Base-by-base conservation (phyloP, 2,797 vertebrate species). In the Tragelaphus oryx region DNA sequence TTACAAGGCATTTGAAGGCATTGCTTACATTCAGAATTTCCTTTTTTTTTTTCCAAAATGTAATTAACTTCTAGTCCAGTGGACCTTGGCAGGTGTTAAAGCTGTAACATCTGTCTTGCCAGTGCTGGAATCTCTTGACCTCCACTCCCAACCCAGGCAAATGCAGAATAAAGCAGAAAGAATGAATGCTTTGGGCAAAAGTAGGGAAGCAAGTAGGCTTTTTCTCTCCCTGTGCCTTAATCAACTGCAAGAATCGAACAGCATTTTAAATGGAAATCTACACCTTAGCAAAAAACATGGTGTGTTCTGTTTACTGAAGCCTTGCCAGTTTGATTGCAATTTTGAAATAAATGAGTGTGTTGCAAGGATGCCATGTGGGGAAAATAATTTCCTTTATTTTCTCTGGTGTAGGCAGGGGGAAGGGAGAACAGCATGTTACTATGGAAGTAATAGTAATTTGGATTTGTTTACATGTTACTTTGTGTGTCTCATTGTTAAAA, bases 121-220 rank as follows among this genome's bases (percentile, higher is more conserved):
- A 41, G 28, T 89, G 59, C 68, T 74, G 41, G 62, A 92, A 89
- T 92, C 68, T 93, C 54, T 88, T 76, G 46, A 93, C 13, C 24
- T 18, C 24, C 6, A 86, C 8, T 79, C 33, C 55, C 54, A 93
- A 30, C 22, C 44, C 44, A 78, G 48, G 8, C 50, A 82, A 86
- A n/a, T 95, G 54, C n/a, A 79, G 84, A 95, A 84, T 88, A 85
- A 91, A 50, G 37, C 74, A 55, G 55, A 94, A 62, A 89, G 68
- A 59, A 37, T 87, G 26, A 76, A 75, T 33, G 52, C 52, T 87
- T 94, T 78, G 62, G 44, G 5, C 50, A 86, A 33, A 88, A 82
- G 75, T 74, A 60, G 37, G 22, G 62, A 44, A 81, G 8, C 48
- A 76, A 85, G 80, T 92, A 26, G 68, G 41, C 74, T 68, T 91